Conservation (phyloP, 2,888 invertebrate species). For the Stenodera caucasica region DNA sequence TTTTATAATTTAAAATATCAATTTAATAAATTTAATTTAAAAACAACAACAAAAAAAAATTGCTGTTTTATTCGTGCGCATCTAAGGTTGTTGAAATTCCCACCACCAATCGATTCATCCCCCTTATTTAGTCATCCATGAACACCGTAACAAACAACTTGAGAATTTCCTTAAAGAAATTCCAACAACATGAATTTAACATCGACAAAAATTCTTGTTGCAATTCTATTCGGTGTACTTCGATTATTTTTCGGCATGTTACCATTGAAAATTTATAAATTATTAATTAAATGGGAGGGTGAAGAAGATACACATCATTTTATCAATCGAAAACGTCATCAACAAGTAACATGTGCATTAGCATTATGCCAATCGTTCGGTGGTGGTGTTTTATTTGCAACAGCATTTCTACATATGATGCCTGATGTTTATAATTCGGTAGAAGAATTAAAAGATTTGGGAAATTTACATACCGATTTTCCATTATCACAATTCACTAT, state of each 20-base stretch:
- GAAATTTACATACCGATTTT: slow-evolving; percentile 44
- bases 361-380: slow-evolving; percentile 58
- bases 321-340: slow-evolving; percentile 47
- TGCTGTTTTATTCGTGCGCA: neutral
- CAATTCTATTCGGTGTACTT: slow-evolving; percentile 55
- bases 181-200: slow-evolving; percentile 49
- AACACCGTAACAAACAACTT: neutral
- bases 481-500: slow-evolving; percentile 59
- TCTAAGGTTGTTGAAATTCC: neutral
- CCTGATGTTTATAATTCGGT: slow-evolving; percentile 58
- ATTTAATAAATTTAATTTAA: neutral
- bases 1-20: no score
- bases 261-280: slow-evolving; percentile 57
- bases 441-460: slow-evolving; percentile 47
- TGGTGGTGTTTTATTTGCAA: slow-evolving; percentile 62
- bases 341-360: slow-evolving; percentile 48
- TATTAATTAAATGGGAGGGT: slow-evolving; percentile 50
- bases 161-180: neutral
- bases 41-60: neutral
- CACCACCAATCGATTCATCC: neutral
- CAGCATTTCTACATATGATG: slow-evolving; percentile 62
- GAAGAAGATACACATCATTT: slow-evolving; percentile 42
- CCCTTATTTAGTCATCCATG: neutral
- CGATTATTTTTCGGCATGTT: slow-evolving; percentile 58
- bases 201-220: slow-evolving; percentile 56